Conservation (phyloP, 2,113 vertebrate species). For the Turnix velox region DNA sequence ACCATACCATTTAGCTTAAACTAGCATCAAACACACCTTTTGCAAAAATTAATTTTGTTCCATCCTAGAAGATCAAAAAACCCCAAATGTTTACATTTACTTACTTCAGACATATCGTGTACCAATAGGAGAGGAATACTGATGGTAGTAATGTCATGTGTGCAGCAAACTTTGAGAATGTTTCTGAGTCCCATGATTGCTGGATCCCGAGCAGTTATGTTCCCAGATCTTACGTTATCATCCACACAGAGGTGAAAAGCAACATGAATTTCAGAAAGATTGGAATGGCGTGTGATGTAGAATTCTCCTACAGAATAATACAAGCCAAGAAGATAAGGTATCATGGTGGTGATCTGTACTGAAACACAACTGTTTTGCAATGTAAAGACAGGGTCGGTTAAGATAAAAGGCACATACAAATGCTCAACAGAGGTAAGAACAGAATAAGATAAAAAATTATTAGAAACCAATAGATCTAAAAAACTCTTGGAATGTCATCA, state of each 20-base stretch:
- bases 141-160: slow-evolving; percentile 92
- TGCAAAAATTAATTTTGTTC: background rate
- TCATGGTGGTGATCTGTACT: background rate
- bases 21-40: background rate
- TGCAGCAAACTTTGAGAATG: slow-evolving; percentile 97
- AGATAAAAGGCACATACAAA: background rate
- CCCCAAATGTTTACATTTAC: background rate
- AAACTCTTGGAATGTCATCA: background rate
- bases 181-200: slow-evolving; percentile 97
- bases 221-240: slow-evolving; percentile 90
- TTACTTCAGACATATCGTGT: slow-evolving; percentile 97
- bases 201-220: slow-evolving; percentile 91
- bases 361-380: background rate
- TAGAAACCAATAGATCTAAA: background rate
- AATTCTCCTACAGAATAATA: slow-evolving; percentile 84
- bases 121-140: slow-evolving; percentile 93
- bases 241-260: slow-evolving; percentile 97
- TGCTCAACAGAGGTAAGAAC: background rate
- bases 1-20: background rate
- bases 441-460: background rate
- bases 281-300: slow-evolving; percentile 94
- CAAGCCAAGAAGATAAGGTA: background rate
- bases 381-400: background rate
- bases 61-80: background rate
- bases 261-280: slow-evolving; percentile 93